phyloP scores from a whole-genome alignment of 2,888 invertebrate species.

The Scrobipalpa costella region DNA sequence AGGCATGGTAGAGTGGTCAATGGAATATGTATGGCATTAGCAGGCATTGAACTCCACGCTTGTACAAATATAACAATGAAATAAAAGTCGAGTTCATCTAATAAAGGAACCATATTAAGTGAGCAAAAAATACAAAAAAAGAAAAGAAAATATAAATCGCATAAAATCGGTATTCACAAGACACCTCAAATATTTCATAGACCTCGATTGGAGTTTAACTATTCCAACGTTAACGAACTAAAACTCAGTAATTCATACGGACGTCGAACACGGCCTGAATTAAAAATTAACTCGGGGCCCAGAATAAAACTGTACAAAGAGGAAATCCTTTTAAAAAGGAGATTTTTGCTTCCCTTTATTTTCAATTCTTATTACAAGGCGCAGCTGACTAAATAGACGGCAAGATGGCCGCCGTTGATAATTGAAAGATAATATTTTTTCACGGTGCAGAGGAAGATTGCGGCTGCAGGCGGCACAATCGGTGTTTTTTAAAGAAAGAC shows the following conservation, averaged over 20 bases:
- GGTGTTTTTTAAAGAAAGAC: conserved; percentile 24
- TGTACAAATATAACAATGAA: no score
- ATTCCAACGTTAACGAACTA: conserved; percentile 27
- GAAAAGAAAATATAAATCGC: background rate
- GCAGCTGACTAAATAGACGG: conserved; percentile 63
- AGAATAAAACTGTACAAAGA: conserved; percentile 29
- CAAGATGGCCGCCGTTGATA: conserved; percentile 51
- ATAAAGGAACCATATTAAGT: no score
- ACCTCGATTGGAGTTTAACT: conserved; percentile 27
- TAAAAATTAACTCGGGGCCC: conserved; percentile 33
- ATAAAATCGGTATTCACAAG: conserved; percentile 23
- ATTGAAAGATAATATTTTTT: conserved; percentile 73
- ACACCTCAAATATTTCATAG: conserved; percentile 28
- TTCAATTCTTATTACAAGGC: conserved; percentile 55
- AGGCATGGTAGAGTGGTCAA: no score
- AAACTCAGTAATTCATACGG: conserved; percentile 32
- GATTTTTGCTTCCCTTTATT: conserved; percentile 47
- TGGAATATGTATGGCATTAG: no score
- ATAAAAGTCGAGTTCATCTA: no score
- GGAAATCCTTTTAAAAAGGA: conserved; percentile 29
- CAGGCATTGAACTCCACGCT: no score
- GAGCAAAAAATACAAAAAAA: background rate
- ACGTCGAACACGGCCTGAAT: conserved; percentile 32
- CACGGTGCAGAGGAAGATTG: conserved; percentile 47
- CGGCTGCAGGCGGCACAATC: conserved; percentile 43